Evolutionary conservation across 2,888 invertebrate genomes (phyloP).

Genomic region (Salticus scenicus): DNA sequence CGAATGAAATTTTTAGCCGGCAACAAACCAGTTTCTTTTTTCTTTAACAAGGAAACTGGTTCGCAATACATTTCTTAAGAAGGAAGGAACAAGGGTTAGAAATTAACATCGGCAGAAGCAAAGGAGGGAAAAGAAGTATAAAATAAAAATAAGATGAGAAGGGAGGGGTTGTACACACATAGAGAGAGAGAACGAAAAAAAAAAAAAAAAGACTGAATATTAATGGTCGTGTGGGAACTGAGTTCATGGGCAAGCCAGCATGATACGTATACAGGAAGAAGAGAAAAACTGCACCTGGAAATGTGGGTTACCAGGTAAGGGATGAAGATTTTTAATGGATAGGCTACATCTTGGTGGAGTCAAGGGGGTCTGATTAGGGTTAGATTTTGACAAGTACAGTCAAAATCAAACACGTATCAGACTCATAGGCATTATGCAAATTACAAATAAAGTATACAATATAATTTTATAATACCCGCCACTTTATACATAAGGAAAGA

Average conservation of each 20-base stretch:
- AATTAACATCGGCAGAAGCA: conserved; percentile 17
- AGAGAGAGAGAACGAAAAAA: neutral
- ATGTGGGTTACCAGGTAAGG: conserved; percentile 61
- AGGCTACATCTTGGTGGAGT: neutral
- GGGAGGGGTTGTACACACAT: neutral
- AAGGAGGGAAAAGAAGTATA: conserved; percentile 5
- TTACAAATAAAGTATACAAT: no score
- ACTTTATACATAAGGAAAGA: no score
- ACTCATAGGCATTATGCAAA: no score
- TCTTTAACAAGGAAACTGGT: conserved; percentile 12
- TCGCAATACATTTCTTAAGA: conserved; percentile 13
- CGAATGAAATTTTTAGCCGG: conserved; percentile 18
- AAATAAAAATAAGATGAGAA: neutral
- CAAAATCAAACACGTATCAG: neutral
- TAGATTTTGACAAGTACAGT: neutral
- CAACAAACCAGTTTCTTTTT: conserved; percentile 43
- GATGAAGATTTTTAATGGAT: conserved; percentile 34
- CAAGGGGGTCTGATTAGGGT: neutral
- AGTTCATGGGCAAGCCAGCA: conserved; percentile 41
- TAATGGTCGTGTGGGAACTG: conserved; percentile 49
- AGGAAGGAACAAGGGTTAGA: conserved; percentile 15
- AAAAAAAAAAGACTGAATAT: conserved; percentile 35
- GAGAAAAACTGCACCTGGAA: conserved; percentile 5
- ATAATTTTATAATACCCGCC: no score
- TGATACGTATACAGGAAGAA: conserved; percentile 18